Conservation (phyloP, 2,113 vertebrate genomes). For the Piaya cayana region DNA sequence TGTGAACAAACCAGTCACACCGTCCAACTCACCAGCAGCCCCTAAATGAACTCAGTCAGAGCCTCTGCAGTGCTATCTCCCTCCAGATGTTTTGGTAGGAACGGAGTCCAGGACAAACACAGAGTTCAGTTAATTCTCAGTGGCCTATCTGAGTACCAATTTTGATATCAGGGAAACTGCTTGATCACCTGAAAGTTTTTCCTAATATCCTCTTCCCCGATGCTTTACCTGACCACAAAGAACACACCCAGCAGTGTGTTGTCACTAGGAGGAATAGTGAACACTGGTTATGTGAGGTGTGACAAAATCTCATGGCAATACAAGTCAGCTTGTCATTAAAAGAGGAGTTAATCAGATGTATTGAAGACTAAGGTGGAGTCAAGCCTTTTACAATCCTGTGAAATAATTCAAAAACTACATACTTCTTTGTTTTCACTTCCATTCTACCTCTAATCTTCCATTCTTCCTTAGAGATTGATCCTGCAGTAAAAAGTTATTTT, state of each 20-base stretch:
- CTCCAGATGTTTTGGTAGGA: not conserved
- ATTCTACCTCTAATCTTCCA: no score
- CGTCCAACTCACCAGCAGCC: not conserved
- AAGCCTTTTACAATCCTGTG: no score
- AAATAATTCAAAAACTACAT: no score
- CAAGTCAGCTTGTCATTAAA: not conserved
- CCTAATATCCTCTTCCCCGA: not conserved
- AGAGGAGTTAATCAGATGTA: no score
- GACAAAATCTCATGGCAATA: not conserved
- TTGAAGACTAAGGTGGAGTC: no score
- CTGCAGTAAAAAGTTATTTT: not conserved
- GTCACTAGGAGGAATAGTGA: not conserved
- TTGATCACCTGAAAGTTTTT: not conserved
- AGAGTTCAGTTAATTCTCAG: not conserved
- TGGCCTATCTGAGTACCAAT: not conserved
- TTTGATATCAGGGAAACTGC: not conserved
- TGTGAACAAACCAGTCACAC: not conserved
- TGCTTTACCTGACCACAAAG: not conserved
- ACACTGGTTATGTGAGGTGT: not conserved
- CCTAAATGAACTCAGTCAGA: not conserved
- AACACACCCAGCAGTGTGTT: not conserved
- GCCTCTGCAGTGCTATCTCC: not conserved
- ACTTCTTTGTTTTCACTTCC: no score
- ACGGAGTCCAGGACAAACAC: not conserved
- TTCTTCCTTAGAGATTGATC: not conserved